Evolutionary conservation across 2,113 vertebrate species (phyloP).

Genomic region (Desmodus rotundus): DNA sequence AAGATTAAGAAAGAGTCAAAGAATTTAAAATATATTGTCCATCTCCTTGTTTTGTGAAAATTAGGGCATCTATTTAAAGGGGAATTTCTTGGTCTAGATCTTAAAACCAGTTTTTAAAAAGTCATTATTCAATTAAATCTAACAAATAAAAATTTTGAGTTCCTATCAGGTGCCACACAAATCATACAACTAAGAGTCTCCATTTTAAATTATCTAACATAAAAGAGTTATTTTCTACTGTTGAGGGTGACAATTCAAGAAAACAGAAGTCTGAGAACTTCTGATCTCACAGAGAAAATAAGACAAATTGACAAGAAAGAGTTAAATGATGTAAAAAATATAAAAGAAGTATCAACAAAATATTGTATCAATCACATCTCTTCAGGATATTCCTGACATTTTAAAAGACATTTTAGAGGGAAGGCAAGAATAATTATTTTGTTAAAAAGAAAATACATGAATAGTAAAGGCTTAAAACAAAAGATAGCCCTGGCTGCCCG

Average conservation of each 20-base stretch:
- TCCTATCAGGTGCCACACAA: background rate
- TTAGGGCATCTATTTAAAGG: background rate
- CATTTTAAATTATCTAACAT: background rate
- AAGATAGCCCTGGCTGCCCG: background rate
- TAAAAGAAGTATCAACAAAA: background rate
- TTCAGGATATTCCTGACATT: background rate
- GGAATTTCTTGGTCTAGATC: background rate
- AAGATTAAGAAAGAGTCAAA: constrained; percentile 31
- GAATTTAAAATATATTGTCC: background rate
- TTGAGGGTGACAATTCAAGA: background rate
- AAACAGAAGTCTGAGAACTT: background rate
- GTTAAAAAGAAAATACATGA: background rate
- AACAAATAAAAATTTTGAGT: background rate
- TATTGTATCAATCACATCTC: background rate
- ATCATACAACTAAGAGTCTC: background rate
- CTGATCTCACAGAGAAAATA: background rate
- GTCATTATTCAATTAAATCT: background rate
- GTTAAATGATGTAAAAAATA: constrained; percentile 25
- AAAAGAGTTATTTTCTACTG: background rate
- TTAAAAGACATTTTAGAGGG: background rate
- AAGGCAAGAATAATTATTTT: background rate
- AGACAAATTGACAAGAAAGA: background rate
- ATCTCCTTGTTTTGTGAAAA: background rate
- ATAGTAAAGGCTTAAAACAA: background rate
- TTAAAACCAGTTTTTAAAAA: background rate